Percentiles rank a stretch among this genome's conserved stretches.
These are phyloP conservation scores for Colaptes auratus DNA, from an alignment of 2,113 vertebrate genomes.

Conservation along the genomic window DNA sequence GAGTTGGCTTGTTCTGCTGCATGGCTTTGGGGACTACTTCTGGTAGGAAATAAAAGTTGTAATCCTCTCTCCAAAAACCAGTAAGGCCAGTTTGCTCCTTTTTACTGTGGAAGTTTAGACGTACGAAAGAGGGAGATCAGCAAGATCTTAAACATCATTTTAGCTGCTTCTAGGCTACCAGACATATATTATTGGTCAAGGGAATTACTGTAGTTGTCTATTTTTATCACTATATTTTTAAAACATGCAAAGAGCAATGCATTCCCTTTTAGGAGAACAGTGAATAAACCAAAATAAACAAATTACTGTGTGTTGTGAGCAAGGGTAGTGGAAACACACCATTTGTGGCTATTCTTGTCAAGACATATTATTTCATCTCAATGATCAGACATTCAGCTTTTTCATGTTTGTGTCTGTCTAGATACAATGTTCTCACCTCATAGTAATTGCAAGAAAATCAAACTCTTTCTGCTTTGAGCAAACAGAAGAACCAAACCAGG, in stretches of 20 bases:
- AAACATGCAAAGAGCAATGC: not conserved
- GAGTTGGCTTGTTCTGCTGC: not conserved
- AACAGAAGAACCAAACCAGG: not conserved
- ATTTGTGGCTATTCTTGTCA: not conserved
- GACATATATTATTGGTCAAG: not conserved
- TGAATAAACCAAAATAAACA: constrained; percentile 47
- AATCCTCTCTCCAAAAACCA: not conserved
- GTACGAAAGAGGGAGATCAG: not conserved
- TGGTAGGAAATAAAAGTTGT: not conserved
- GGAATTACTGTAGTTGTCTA: not conserved
- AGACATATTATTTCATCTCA: constrained; percentile 9
- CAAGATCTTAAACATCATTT: not conserved
- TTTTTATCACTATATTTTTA: constrained; percentile 36
- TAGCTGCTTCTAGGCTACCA: not conserved
- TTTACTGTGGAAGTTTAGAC: not conserved
- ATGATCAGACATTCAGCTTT: not conserved
- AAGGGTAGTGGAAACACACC: not conserved
- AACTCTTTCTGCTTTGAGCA: not conserved
- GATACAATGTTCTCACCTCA: not conserved
- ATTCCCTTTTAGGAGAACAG: constrained; percentile 26
- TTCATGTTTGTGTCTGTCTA: not conserved
- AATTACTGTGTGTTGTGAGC: not conserved
- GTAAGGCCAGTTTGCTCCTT: not conserved
- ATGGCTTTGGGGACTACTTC: not conserved
- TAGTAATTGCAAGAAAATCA: not conserved